Evolutionary conservation across 2,888 invertebrate species (phyloP).

Genomic region (Hypsopygia costalis): DNA sequence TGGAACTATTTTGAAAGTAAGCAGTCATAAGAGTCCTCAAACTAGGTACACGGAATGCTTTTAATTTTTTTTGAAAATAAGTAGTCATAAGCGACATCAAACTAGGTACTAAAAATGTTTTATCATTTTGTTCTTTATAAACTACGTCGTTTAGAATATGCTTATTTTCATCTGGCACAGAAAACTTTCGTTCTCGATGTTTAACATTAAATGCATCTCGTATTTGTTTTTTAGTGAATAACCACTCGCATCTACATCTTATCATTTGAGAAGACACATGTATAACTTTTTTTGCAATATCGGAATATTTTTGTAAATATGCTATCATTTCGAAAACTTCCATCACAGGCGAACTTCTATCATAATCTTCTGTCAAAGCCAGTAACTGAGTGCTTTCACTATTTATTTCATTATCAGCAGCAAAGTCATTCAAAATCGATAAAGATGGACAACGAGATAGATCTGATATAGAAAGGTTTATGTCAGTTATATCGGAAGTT

Average conservation of each 20-base stretch:
- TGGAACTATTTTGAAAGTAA: conserved; percentile 8
- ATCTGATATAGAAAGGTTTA: conserved; percentile 5
- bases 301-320: conserved; percentile 14
- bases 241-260: not conserved
- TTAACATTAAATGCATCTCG: not conserved
- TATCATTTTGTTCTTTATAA: not conserved
- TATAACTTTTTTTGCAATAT: not conserved
- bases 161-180: not conserved
- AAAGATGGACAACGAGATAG: conserved; percentile 30
- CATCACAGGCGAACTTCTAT: conserved; percentile 47
- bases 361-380: conserved; percentile 9
- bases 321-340: conserved; percentile 38
- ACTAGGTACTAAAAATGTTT: not conserved
- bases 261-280: not conserved
- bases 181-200: not conserved
- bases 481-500: not conserved
- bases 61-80: not conserved
- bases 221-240: not conserved
- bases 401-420: conserved; percentile 12
- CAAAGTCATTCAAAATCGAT: conserved; percentile 34
- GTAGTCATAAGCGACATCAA: not conserved
- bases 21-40: not conserved
- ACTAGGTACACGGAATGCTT: not conserved
- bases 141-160: not conserved
- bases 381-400: conserved; percentile 5